Percentiles rank a stretch among this genome's conserved stretches.
phyloP scores from a whole-genome alignment of 2,888 invertebrate species.

The Pachymerium ferrugineum region DNA sequence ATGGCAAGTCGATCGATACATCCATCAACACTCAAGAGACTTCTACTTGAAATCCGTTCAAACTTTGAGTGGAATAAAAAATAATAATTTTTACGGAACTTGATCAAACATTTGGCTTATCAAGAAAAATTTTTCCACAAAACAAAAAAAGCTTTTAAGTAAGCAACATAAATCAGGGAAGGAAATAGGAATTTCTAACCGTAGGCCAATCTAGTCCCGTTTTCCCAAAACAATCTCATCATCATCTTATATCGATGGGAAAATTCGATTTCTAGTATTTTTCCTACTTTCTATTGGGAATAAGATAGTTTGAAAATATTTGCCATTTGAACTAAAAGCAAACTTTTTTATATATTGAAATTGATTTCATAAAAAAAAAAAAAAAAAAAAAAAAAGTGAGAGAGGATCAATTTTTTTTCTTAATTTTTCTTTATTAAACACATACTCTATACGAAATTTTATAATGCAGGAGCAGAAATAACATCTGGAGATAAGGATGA shows the following conservation, averaged over 20 bases:
- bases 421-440: too few relatives aligned
- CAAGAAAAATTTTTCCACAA: not conserved
- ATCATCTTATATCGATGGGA: constrained; percentile 20
- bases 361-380: too few relatives aligned
- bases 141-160: not conserved
- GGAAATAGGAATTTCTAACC: constrained; percentile 10
- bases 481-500: too few relatives aligned
- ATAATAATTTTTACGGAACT: not conserved
- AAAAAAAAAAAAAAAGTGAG: too few relatives aligned
- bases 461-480: too few relatives aligned
- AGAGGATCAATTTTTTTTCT: too few relatives aligned
- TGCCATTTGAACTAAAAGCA: not conserved
- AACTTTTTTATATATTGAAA: not conserved
- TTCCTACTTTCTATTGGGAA: not conserved
- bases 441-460: too few relatives aligned
- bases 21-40: constrained; percentile 25
- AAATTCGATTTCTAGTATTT: constrained; percentile 1
- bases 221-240: constrained; percentile 26
- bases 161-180: not conserved
- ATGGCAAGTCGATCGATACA: constrained; percentile 22
- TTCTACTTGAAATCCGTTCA: not conserved
- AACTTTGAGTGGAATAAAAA: not conserved
- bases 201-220: not conserved
- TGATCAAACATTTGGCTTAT: not conserved
- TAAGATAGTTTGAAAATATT: not conserved